Conservation (phyloP, 2,797 vertebrate species). For the Arrhamphus sclerolepis region DNA sequence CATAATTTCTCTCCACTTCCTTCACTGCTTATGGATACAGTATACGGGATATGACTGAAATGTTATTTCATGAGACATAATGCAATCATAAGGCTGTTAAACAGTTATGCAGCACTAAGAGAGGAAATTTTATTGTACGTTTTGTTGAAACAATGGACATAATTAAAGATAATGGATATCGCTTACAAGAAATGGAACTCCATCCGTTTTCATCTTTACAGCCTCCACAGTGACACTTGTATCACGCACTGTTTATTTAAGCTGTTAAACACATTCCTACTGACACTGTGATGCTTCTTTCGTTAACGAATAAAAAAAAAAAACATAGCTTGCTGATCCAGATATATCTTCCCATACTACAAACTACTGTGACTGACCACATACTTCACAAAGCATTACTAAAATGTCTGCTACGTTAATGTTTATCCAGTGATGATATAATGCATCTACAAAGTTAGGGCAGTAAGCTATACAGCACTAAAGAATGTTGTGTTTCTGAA, state of each 20-base stretch:
- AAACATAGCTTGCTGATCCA: too few relatives aligned
- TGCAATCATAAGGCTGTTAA: conserved; percentile 9
- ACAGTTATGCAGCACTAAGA: background rate
- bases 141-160: conserved; percentile 9
- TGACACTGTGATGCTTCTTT: too few relatives aligned
- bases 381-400: too few relatives aligned
- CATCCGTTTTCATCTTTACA: conserved; percentile 1
- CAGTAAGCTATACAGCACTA: too few relatives aligned
- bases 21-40: background rate
- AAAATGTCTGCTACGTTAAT: too few relatives aligned
- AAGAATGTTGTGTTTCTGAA: too few relatives aligned
- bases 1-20: conserved; percentile 1
- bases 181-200: conserved; percentile 4
- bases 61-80: conserved; percentile 15
- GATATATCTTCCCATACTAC: too few relatives aligned
- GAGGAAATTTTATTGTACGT: background rate
- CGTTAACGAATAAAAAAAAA: too few relatives aligned
- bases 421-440: too few relatives aligned
- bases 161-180: conserved; percentile 14
- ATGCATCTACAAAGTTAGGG: too few relatives aligned
- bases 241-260: background rate
- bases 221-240: background rate
- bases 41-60: conserved; percentile 8
- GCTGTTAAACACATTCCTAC: too few relatives aligned
- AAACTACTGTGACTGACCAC: too few relatives aligned